Percentiles rank a stretch among this genome's conserved stretches.
Evolutionary conservation across 92 coral and sea anemone genomes (phyloP).

Genomic region (Umimayanthus kanabou): DNA sequence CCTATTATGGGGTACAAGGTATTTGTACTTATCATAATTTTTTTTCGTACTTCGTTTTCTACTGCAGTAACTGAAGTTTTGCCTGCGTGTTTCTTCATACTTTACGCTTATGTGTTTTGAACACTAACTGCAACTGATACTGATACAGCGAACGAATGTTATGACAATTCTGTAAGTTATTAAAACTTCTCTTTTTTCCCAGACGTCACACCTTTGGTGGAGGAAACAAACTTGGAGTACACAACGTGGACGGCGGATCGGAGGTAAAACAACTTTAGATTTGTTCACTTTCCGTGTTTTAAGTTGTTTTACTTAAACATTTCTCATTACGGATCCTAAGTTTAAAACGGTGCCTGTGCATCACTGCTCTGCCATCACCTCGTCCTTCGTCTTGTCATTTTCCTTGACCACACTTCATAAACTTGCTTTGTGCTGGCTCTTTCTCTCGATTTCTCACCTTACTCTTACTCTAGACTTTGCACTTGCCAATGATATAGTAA

Average conservation of each 20-base stretch:
- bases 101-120: too few species aligned
- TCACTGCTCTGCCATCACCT: neutral
- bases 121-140: neutral
- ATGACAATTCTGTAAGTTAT: neutral
- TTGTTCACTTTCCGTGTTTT: neutral
- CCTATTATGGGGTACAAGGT: too few species aligned
- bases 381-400: neutral
- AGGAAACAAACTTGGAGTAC: neutral
- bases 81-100: too few species aligned
- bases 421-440: too few species aligned
- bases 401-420: neutral
- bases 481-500: too few species aligned
- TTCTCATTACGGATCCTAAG: too few species aligned
- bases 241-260: conserved; percentile 1
- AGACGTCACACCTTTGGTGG: conserved; percentile 33
- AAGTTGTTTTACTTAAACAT: neutral
- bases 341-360: too few species aligned
- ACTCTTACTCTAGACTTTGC: too few species aligned
- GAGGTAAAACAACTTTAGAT: conserved; percentile 16
- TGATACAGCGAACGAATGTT: neutral
- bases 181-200: neutral
- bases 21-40: too few species aligned
- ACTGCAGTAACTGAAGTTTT: too few species aligned
- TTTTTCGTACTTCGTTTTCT: too few species aligned
- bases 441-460: neutral